These are phyloP conservation scores for Eublepharis macularius DNA, from an alignment of 2,113 vertebrate species.

Conservation along the genomic window DNA sequence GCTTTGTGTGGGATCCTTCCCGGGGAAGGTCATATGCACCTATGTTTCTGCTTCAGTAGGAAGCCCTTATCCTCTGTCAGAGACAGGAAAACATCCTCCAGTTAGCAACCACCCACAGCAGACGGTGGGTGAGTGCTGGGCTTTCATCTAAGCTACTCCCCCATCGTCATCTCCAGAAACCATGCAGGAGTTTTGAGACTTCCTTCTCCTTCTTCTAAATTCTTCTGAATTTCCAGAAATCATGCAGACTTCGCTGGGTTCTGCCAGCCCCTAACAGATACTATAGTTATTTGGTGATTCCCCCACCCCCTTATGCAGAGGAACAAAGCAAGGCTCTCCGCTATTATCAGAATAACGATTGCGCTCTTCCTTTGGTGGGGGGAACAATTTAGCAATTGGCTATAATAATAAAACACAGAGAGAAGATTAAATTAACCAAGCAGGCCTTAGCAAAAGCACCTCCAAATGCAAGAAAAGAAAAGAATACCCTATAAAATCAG, in stretches of 20 bases:
- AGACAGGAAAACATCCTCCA: not conserved
- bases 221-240: too few species aligned
- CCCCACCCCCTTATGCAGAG: too few species aligned
- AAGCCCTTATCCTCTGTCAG: too few species aligned
- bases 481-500: not conserved
- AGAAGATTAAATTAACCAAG: not conserved
- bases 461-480: not conserved
- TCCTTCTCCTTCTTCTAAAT: too few species aligned
- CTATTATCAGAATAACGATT: not conserved
- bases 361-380: not conserved
- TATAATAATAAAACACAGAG: not conserved
- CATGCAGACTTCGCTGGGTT: too few species aligned
- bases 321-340: not conserved
- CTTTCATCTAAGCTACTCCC: too few species aligned
- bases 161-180: too few species aligned
- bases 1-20: too few species aligned
- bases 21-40: not conserved
- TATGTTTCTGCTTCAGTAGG: too few species aligned
- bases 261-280: too few species aligned
- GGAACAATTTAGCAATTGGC: not conserved
- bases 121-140: not conserved
- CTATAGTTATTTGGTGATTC: too few species aligned
- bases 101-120: not conserved
- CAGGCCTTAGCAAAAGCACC: not conserved
- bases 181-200: too few species aligned